A percentile compares a stretch with the other conserved stretches of the same genome.
Conservation (phyloP, 2,113 vertebrate species). For the Equus quagga region DNA sequence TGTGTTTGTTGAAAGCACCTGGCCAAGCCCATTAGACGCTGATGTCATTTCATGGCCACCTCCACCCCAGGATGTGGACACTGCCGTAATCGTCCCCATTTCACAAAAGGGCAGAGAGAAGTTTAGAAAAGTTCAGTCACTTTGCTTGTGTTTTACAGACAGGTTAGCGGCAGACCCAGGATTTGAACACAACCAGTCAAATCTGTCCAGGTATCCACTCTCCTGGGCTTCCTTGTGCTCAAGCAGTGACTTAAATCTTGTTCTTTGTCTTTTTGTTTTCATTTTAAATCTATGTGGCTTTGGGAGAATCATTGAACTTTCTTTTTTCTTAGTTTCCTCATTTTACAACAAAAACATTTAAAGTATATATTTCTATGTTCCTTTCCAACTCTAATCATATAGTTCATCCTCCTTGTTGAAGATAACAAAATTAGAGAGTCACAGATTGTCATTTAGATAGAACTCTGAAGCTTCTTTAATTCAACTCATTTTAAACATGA, state of each 20-base stretch:
- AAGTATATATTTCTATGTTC: neutral
- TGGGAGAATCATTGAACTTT: neutral
- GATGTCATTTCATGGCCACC: neutral
- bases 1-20: neutral
- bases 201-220: rapidly evolving
- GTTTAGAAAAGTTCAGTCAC: neutral
- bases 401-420: neutral
- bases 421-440: neutral
- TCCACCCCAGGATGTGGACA: neutral
- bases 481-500: neutral
- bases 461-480: neutral
- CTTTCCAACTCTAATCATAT: neutral
- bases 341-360: neutral
- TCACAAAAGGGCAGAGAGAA: neutral
- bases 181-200: neutral
- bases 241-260: neutral
- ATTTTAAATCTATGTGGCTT: neutral
- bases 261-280: neutral
- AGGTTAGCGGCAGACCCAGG: neutral
- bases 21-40: neutral
- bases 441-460: neutral
- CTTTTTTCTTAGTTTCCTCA: neutral
- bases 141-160: neutral
- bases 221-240: neutral
- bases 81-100: neutral